These are phyloP conservation scores for Rhabditoides inermis DNA, from an alignment of 2,888 invertebrate species.

Conservation along the genomic window DNA sequence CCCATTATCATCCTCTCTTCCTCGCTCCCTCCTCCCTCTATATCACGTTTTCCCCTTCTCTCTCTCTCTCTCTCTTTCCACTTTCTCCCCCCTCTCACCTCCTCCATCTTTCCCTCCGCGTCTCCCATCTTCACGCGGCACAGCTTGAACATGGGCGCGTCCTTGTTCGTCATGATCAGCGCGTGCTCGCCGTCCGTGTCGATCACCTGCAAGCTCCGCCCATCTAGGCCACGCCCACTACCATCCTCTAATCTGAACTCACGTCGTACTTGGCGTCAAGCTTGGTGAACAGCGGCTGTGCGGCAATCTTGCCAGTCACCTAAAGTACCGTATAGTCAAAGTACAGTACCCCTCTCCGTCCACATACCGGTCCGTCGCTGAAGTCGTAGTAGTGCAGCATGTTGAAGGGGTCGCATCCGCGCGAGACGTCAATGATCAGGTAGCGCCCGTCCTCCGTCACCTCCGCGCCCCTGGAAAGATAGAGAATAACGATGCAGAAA, in stretches of 20 bases:
- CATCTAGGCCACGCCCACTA: neutral
- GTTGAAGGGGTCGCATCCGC: slow-evolving; percentile 81
- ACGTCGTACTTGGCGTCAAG: slow-evolving; percentile 90
- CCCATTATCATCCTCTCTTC: too few relatives aligned
- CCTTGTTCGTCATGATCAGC: slow-evolving; percentile 82
- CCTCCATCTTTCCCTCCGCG: too few relatives aligned
- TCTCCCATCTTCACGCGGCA: slow-evolving; percentile 64
- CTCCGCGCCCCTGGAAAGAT: slow-evolving; percentile 65
- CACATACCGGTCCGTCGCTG: neutral
- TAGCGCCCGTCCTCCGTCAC: slow-evolving; percentile 85
- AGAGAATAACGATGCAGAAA: neutral
- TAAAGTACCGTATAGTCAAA: neutral
- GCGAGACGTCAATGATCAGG: slow-evolving; percentile 72
- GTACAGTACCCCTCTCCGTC: neutral
- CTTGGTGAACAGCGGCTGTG: slow-evolving; percentile 74
- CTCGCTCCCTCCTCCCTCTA: too few relatives aligned
- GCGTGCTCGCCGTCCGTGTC: slow-evolving; percentile 73
- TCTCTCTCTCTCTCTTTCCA: too few relatives aligned
- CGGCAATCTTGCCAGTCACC: slow-evolving; percentile 60
- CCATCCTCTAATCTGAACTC: slow-evolving; percentile 24
- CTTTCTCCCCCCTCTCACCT: too few relatives aligned
- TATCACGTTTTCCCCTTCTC: too few relatives aligned
- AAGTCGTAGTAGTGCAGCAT: slow-evolving; percentile 44
- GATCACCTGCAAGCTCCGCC: slow-evolving; percentile 66
- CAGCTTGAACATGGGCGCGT: slow-evolving; percentile 82